Evolutionary conservation across 1,140 invertebrate genomes (phyloP).

Genomic region (Diorhabda sublineata): DNA sequence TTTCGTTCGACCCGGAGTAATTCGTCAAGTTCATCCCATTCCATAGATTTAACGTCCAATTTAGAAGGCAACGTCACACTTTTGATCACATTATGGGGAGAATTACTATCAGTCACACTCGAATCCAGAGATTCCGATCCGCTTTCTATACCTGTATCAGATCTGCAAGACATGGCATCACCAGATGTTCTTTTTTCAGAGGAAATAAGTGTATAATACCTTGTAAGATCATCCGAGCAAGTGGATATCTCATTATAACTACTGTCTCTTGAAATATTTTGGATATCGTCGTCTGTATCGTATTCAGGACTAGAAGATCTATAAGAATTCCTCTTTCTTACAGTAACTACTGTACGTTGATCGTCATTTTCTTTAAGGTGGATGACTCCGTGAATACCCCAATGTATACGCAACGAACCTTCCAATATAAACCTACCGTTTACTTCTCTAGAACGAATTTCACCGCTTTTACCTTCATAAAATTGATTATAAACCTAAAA

Average conservation of each 20-base stretch:
- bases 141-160: conserved; percentile 36
- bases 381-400: conserved; percentile 80
- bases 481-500: conserved; percentile 65
- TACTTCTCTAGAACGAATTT: conserved; percentile 70
- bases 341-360: conserved; percentile 68
- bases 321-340: conserved; percentile 66
- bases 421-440: conserved; percentile 76
- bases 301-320: conserved; percentile 46
- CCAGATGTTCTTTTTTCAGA: background rate
- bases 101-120: conserved; percentile 31
- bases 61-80: conserved; percentile 64
- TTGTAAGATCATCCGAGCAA: conserved; percentile 31
- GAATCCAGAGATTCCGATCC: conserved; percentile 34
- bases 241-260: conserved; percentile 42
- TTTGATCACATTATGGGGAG: conserved; percentile 45
- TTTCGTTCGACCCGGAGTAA: conserved; percentile 65
- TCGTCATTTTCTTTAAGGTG: conserved; percentile 85
- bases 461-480: conserved; percentile 74
- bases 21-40: conserved; percentile 70
- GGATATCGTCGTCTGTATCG: conserved; percentile 44
- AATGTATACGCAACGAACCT: conserved; percentile 76
- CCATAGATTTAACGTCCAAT: conserved; percentile 59
- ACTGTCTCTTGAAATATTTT: conserved; percentile 42
- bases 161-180: background rate
- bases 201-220: background rate